These are phyloP conservation scores for Phalanger gymnotis DNA, from an alignment of 2,797 vertebrate genomes.

Conservation along the genomic window DNA sequence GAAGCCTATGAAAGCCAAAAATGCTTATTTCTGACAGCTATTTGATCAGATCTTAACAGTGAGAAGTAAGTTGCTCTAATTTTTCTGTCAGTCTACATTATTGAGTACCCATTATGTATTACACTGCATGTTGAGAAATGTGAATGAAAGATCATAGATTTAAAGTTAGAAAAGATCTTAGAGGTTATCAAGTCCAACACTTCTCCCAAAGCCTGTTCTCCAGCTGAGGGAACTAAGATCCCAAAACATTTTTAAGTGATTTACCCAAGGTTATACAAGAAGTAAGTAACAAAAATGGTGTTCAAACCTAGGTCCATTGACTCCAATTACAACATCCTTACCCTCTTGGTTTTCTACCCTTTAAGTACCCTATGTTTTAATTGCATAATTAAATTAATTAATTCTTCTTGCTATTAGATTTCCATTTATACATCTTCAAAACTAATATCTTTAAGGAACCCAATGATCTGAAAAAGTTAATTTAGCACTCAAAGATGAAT, in stretches of 20 bases:
- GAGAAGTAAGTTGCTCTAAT: conserved; percentile 35
- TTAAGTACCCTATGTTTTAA: background rate
- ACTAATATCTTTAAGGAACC: conserved; percentile 2
- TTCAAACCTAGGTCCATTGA: background rate
- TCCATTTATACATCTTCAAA: conserved; percentile 1
- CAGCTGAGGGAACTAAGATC: no score
- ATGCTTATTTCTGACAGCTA: background rate
- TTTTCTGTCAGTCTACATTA: conserved; percentile 14
- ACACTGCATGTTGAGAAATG: background rate
- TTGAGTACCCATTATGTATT: background rate
- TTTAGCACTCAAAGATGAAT: conserved; percentile 3
- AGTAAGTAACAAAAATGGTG: background rate
- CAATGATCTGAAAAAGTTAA: background rate
- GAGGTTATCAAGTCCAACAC: no score
- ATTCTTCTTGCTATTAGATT: background rate
- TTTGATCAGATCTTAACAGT: background rate
- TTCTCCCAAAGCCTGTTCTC: no score
- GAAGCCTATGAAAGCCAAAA: background rate
- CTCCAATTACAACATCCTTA: no score
- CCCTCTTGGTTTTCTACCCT: background rate
- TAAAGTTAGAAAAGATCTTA: no score
- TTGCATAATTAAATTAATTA: conserved; percentile 2
- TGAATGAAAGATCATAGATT: no score
- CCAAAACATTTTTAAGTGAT: background rate
- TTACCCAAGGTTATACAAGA: background rate